Base-by-base conservation (phyloP, 2,113 vertebrate species). In the Corythoichthys haematopterus region DNA sequence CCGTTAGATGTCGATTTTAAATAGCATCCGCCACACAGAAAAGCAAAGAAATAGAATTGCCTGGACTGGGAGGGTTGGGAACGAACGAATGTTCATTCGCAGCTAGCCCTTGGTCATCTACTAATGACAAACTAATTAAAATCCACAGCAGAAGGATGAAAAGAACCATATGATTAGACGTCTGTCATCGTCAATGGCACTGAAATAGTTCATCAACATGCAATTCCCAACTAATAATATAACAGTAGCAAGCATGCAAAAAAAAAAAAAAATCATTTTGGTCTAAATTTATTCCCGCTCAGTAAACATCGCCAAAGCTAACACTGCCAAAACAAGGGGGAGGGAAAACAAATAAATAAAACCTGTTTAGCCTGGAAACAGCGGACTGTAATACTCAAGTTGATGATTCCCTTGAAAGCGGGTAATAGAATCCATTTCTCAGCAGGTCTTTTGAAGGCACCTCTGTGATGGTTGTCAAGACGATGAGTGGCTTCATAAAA, bases 401-500 rank as follows among this genome's bases (percentile, higher is more conserved):
- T 70, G 40, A 66, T 20, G 4, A 65, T 8, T 66, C 65, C 11
- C 43, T 66, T 60, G 37, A 66, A 75, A 68, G 48, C 2, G 75
- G 10, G 28, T 75, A 78, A 79, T 78, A 46, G 61, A 77, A 77
- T 65, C 80, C 74, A 85, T 86, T 81, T 68, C 56, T 83, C 80
- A 78, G 48, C 51, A 68, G 66, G 63, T 75, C 74, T 69, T 28
- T 85, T 71, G 65, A 69, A 83, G 74, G 72, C 47, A 9, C 35
- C 63, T 74, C 66, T 11, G 63, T 78, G 76, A 79, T 11, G 69
- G 70, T 28, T 88, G 84, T 88, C 88, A 84, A 50, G 70, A 84
- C 70, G 83, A 88, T 78, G 79, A 85, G 86, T 82, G 76, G 83
- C 82, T 82, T 84, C 77, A 89, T 88, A 85, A 87, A 85, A 74